Conservation (phyloP, 2,113 vertebrate species). For the Perca fluviatilis region DNA sequence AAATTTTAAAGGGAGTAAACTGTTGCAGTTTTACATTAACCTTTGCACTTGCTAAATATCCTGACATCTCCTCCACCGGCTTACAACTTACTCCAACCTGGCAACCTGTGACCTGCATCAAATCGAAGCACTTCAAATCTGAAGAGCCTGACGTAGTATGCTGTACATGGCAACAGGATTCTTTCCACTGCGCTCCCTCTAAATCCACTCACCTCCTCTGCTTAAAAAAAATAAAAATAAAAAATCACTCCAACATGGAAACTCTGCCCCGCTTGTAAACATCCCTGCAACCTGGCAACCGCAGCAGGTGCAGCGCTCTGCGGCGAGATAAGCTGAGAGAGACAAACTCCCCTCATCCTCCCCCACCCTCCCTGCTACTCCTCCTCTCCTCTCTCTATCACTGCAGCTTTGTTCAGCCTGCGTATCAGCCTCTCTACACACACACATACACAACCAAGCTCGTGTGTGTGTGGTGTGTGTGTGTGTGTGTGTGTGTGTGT, state of each 20-base stretch:
- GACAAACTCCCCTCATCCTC: conserved; percentile 34
- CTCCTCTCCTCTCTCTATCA: conserved; percentile 14
- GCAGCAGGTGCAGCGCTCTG: conserved; percentile 46
- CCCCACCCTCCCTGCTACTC: background rate
- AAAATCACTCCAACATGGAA: conserved; percentile 52
- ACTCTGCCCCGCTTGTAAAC: conserved; percentile 25
- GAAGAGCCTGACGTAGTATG: conserved; percentile 27
- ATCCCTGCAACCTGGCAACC: conserved; percentile 58
- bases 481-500: background rate
- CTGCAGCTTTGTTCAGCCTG: conserved; percentile 39
- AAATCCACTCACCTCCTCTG: conserved; percentile 57
- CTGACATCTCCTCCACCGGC: conserved; percentile 8
- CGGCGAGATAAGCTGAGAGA: conserved; percentile 52
- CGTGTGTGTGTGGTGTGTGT: background rate
- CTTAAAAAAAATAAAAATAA: background rate
- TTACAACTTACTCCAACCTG: conserved; percentile 33
- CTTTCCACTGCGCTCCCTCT: conserved; percentile 29
- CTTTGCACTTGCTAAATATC: conserved; percentile 11
- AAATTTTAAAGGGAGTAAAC: no score
- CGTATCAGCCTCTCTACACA: conserved; percentile 7
- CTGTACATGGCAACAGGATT: background rate
- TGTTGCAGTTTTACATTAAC: conserved; percentile 32
- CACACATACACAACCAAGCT: background rate
- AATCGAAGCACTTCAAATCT: conserved; percentile 26
- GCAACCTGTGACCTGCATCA: conserved; percentile 27